These are phyloP conservation scores for Delichon dasypus DNA, from an alignment of 2,797 vertebrate species.

Conservation along the genomic window DNA sequence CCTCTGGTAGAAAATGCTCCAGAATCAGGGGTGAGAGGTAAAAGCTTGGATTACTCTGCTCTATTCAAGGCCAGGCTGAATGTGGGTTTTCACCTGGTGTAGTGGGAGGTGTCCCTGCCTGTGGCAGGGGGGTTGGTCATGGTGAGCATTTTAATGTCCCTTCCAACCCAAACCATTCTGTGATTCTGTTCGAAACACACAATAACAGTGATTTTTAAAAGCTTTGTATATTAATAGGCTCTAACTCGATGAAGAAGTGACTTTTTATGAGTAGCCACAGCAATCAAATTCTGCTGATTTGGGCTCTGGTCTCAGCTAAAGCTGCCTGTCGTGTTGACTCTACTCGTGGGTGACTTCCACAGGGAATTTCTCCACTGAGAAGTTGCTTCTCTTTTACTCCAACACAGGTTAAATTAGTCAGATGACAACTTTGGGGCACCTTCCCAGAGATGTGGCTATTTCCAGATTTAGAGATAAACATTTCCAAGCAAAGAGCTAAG, in stretches of 20 bases:
- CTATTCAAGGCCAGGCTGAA: background rate
- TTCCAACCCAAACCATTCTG: background rate
- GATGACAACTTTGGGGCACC: background rate
- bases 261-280: background rate
- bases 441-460: background rate
- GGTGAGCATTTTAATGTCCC: background rate
- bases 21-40: background rate
- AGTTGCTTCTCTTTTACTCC: background rate
- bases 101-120: background rate
- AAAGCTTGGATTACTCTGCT: background rate
- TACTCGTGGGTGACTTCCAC: background rate
- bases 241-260: background rate
- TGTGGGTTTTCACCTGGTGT: background rate
- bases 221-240: background rate
- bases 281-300: background rate
- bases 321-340: background rate
- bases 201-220: background rate
- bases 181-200: background rate
- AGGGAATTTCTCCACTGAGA: background rate
- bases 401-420: background rate
- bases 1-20: background rate
- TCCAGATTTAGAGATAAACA: background rate
- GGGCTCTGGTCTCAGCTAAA: background rate
- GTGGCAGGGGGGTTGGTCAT: background rate
- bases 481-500: background rate